A percentile compares a stretch with the other conserved stretches of the same genome.
These are phyloP conservation scores for Callorhinus ursinus DNA, from an alignment of 2,113 vertebrate genomes.

Conservation along the genomic window DNA sequence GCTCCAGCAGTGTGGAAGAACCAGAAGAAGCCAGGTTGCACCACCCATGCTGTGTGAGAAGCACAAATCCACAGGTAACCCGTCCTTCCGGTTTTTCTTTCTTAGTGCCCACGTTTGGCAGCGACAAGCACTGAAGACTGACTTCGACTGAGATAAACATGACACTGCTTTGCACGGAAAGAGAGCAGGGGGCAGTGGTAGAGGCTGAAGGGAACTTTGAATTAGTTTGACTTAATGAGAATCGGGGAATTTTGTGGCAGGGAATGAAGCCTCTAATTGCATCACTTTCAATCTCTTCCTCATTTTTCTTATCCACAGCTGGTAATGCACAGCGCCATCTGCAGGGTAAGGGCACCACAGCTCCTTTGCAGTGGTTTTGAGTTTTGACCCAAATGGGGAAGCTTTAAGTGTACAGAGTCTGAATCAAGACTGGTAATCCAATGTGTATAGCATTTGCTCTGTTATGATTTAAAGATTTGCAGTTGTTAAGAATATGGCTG, in stretches of 20 bases:
- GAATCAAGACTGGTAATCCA: background rate
- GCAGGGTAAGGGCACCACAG: background rate
- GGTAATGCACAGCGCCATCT: background rate
- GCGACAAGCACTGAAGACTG: background rate
- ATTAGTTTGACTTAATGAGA: background rate
- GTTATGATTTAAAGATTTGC: background rate
- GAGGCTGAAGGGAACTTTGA: background rate
- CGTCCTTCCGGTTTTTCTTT: background rate
- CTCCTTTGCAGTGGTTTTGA: background rate
- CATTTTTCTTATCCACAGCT: background rate
- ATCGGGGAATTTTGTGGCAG: background rate
- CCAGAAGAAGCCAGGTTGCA: background rate
- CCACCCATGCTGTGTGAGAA: background rate
- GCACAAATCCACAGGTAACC: background rate
- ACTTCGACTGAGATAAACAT: background rate
- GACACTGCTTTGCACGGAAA: background rate
- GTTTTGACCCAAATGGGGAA: background rate
- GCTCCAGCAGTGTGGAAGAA: background rate
- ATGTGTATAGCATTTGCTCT: background rate
- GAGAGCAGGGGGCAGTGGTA: background rate
- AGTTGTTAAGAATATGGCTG: background rate
- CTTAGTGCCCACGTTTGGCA: background rate
- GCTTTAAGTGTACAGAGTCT: background rate
- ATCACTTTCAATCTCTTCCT: background rate
- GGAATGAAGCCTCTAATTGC: background rate